A percentile compares a stretch with the other conserved stretches of the same genome.
phyloP scores from a whole-genome alignment of 2,113 vertebrate genomes.

The Riparia riparia region DNA sequence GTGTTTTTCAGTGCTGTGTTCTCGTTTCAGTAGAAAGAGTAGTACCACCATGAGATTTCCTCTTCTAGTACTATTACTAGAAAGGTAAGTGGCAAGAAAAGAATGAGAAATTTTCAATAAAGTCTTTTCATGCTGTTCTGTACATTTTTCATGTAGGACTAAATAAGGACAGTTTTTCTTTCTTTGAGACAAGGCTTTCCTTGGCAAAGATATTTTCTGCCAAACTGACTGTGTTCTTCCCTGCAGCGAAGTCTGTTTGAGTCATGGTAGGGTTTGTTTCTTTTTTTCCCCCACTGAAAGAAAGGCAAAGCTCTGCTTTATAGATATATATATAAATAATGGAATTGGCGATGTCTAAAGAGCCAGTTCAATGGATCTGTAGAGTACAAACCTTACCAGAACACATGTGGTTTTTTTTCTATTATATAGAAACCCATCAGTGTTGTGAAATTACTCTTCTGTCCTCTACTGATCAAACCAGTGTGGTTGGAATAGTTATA shows the following conservation, averaged over 20 bases:
- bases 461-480: background rate
- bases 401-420: background rate
- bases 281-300: background rate
- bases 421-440: rapidly evolving
- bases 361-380: background rate
- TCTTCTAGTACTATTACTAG: background rate
- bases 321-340: background rate
- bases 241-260: background rate
- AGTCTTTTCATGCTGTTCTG: background rate
- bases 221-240: background rate
- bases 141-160: background rate
- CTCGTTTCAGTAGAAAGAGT: background rate
- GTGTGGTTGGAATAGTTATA: background rate
- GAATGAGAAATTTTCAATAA: background rate
- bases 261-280: background rate
- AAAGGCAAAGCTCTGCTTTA: background rate
- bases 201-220: background rate
- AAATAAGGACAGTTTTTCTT: background rate
- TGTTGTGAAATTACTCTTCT: background rate
- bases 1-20: background rate
- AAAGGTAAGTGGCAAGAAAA: background rate
- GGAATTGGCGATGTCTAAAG: background rate
- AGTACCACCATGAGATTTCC: background rate
- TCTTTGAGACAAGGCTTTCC: background rate
- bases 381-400: background rate